Evolutionary conservation across 2,113 vertebrate species (phyloP), one percentile per base, ranked within the genome.

Genomic region (Scolopax mira): DNA sequence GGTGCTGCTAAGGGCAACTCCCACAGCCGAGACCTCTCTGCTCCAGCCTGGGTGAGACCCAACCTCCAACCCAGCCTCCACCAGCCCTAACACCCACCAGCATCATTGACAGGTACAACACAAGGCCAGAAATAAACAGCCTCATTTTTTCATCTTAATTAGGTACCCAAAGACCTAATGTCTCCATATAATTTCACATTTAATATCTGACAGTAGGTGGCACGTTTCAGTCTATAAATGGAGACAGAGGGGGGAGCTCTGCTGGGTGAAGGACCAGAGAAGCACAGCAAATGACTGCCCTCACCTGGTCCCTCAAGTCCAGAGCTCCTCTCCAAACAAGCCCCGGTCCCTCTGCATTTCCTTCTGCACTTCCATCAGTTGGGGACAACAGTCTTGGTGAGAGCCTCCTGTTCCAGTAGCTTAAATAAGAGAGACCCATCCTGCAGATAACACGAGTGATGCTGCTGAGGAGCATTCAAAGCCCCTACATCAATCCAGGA

Each of bases 301-400:
- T 60, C 33, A 25, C 54, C 9, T 14, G 4, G 15, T 42, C 1
- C 49, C n/a, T 35, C 23, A 33, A 44, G 30, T 11, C 31, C 37
- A 44, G 21, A 48, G 25, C 13, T 46, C 21, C 8, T 39, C 60
- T 62, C 5, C 0, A 3, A 27, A 23, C 31, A 85, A 84, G 23
- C 28, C 1, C 0, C 2, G 3, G 11, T 57, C 61, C 57, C 88
- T 57, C 54, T 1, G 9, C 16, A 15, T 71, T 51, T 86, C 24
- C 74, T 88, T 41, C 81, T 71, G 30, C 61, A n/a, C 14, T n/a
- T n/a, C 51, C 82, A 62, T 90, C 79, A 48, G 10, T 14, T 39
- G 25, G 37, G 54, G 60, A 89, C 78, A 65, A 30, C 7, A 41
- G 52, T 18, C 48, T 64, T 54, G 8, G 48, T 13, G 48, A 42